A percentile compares a stretch with the other conserved stretches of the same genome.
phyloP scores from a whole-genome alignment of 2,113 vertebrate genomes.

The Plecturocebus donacophilus region DNA sequence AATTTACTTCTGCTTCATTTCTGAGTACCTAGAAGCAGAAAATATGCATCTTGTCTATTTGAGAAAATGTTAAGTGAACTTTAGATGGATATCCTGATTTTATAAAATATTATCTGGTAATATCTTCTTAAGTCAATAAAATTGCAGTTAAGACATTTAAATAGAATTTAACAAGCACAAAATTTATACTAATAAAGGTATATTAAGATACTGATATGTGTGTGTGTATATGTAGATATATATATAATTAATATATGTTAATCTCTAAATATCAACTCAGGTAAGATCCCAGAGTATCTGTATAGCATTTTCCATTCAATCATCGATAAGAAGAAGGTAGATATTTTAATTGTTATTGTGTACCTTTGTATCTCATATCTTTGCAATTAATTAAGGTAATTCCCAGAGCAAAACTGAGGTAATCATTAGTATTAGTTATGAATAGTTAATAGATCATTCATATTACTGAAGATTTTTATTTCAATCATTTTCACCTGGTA shows the following conservation, averaged over 20 bases:
- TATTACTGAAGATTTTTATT: constrained; percentile 12
- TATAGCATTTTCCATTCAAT: not conserved
- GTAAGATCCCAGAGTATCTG: not conserved
- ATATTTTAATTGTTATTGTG: constrained; percentile 28
- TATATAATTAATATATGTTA: not conserved
- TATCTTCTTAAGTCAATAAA: not conserved
- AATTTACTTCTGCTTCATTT: not conserved
- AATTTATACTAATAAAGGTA: not conserved
- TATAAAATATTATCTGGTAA: constrained; percentile 14
- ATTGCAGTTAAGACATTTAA: not conserved
- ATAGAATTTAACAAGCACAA: not conserved
- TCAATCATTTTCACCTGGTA: not conserved
- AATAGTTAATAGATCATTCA: not conserved
- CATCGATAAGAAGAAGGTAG: not conserved
- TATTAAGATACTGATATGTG: not conserved
- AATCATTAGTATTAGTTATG: not conserved
- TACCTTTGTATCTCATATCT: not conserved
- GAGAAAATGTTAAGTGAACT: not conserved
- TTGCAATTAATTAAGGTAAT: constrained; percentile 14
- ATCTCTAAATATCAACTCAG: not conserved
- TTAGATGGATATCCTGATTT: not conserved
- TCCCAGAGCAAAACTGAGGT: not conserved
- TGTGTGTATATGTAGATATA: not conserved
- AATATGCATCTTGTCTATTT: not conserved
- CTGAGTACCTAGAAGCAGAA: not conserved